Percentiles rank a stretch among this genome's conserved stretches.
These are phyloP conservation scores for Cerastis leucographa DNA, from an alignment of 2,888 invertebrate genomes.

Conservation along the genomic window DNA sequence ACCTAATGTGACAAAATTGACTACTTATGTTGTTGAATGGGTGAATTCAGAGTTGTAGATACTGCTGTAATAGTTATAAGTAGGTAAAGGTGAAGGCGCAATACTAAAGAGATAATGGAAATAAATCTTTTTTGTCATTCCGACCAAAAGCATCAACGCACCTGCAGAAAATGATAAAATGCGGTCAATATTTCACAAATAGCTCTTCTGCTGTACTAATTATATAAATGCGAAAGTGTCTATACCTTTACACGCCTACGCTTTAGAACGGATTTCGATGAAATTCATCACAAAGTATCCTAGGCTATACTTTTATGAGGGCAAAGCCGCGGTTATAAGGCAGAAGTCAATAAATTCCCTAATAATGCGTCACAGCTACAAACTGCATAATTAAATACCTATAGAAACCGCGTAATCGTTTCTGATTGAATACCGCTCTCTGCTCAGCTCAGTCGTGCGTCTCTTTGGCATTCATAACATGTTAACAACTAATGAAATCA, in stretches of 20 bases:
- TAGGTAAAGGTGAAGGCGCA: background rate
- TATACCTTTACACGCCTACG: background rate
- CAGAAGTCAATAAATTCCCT: background rate
- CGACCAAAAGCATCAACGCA: too few species aligned
- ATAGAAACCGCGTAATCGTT: background rate
- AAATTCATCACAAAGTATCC: background rate
- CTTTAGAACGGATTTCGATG: background rate
- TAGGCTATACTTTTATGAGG: background rate
- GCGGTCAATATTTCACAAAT: background rate
- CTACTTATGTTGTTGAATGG: background rate
- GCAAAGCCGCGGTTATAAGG: too few species aligned
- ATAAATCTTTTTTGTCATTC: too few species aligned
- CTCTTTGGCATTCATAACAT: background rate
- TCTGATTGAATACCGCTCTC: conserved; percentile 11
- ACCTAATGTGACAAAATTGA: background rate
- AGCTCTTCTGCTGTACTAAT: background rate
- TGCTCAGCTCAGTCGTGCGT: conserved; percentile 23
- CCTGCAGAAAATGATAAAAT: too few species aligned
- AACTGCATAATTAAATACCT: background rate
- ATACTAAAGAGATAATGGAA: background rate
- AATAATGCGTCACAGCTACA: background rate
- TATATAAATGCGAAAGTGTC: background rate
- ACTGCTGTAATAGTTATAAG: background rate
- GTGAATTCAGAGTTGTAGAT: background rate
- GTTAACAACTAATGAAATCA: conserved; percentile 38